Evolutionary conservation across 2,113 vertebrate species (phyloP), one percentile per base, ranked within the genome.

Genomic region (Nibea coibor): DNA sequence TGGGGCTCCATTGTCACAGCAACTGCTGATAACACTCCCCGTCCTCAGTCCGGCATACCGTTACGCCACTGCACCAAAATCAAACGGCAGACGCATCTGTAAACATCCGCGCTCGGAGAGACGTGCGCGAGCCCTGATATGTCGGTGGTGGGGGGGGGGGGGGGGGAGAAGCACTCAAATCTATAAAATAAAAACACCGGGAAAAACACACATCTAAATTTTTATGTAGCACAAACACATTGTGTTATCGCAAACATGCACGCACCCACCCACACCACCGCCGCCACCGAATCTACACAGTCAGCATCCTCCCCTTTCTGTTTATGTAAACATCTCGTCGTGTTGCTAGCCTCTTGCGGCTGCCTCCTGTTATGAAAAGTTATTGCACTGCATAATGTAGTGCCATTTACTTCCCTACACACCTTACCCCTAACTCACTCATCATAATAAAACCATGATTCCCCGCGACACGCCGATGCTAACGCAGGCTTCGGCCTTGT

Each of bases 1-100:
- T 80, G 86, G 88, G 87, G 80, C 87, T 87, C 83, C 71, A 88
- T 89, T 91, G 88, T 91, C 88, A 88, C 88, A 66, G 85, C 85
- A 78, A 83, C 80, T 68, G 83, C 87, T 81, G 86, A 90, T 85
- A 85, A 84, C 67, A 58, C 81, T 74, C 75, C 75, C 81, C 56
- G 19, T 83, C 78, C 81, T 68, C 77, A 2, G 85, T 68, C 83
- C 81, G 67, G 85, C 68, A 45, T 83, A 76, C 80, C 56, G 58
- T 87, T 76, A 84, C 74, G 54, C 90, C 88, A 81, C 84, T 91
- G 91, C 88, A 84, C 84, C 88, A 90, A 89, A 91, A 78, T 75
- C 64, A 61, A 48, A 58, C 45, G 10, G 39, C 24, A 39, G 57
- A 43, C 48, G 76, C 77, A 65, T 54, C 70, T 64, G 51, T 77